Conservation (phyloP, 2,797 vertebrate genomes). For the Sebastes diploproa region DNA sequence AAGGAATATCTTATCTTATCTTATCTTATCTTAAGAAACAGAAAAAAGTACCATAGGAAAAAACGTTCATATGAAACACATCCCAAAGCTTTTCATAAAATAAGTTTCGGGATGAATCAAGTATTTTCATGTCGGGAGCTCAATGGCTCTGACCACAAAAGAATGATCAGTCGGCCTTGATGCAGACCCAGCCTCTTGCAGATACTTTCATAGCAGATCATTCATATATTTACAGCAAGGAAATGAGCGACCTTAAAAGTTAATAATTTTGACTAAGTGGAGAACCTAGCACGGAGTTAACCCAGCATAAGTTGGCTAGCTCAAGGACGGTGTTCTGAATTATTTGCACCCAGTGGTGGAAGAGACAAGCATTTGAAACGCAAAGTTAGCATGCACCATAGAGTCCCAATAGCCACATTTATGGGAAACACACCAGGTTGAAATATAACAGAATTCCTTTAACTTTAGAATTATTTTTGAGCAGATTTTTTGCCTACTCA, state of each 20-base stretch:
- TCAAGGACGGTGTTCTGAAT: rapidly evolving
- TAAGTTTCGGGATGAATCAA: neutral
- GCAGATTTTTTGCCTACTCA: too few relatives aligned
- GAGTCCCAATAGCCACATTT: neutral
- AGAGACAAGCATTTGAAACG: too few relatives aligned
- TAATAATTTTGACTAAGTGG: too few relatives aligned
- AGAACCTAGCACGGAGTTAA: too few relatives aligned
- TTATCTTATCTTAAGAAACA: neutral
- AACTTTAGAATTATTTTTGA: neutral
- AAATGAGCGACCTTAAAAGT: too few relatives aligned
- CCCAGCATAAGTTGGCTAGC: too few relatives aligned
- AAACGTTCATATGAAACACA: neutral
- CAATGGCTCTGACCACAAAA: neutral
- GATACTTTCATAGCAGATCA: neutral
- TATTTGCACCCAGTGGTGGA: too few relatives aligned
- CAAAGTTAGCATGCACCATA: too few relatives aligned
- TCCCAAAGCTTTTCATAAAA: neutral
- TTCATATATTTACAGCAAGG: too few relatives aligned
- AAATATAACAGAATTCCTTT: neutral
- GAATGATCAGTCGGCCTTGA: too few relatives aligned
- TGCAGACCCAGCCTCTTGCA: neutral
- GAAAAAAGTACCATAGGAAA: neutral
- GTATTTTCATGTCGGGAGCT: neutral
- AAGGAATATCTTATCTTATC: too few relatives aligned
- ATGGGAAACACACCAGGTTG: neutral